Percentiles rank a stretch among this genome's conserved stretches.
Conservation (phyloP, 2,113 vertebrate genomes). For the Psilopogon haemacephalus region DNA sequence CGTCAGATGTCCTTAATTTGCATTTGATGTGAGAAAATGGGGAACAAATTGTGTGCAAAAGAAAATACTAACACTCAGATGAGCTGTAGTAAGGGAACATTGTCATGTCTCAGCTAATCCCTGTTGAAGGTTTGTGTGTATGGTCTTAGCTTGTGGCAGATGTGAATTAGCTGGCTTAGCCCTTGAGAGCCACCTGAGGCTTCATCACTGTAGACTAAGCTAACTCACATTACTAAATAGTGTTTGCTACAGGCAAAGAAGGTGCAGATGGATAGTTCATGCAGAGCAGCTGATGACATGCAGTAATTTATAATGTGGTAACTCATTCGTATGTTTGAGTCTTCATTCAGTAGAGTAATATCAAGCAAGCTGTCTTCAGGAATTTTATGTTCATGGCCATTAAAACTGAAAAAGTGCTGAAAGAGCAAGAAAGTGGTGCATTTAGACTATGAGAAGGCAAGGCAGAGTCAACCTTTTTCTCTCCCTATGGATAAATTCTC, state of each 20-base stretch:
- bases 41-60: background rate
- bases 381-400: background rate
- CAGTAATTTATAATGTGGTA: background rate
- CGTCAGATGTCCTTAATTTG: background rate
- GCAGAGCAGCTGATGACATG: background rate
- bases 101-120: background rate
- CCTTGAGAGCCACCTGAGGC: background rate
- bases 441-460: background rate
- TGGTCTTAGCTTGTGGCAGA: slow-evolving; percentile 31
- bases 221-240: background rate
- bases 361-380: background rate
- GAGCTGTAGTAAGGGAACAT: background rate
- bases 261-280: background rate
- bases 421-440: background rate
- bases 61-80: background rate
- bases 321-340: background rate
- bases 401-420: background rate
- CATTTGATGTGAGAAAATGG: background rate
- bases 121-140: background rate
- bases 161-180: slow-evolving; percentile 37
- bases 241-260: background rate
- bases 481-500: background rate
- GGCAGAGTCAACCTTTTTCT: background rate
- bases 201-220: background rate
- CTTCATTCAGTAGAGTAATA: background rate